Evolutionary conservation across 2,797 vertebrate genomes (phyloP).

Genomic region (Sebastes elongatus): DNA sequence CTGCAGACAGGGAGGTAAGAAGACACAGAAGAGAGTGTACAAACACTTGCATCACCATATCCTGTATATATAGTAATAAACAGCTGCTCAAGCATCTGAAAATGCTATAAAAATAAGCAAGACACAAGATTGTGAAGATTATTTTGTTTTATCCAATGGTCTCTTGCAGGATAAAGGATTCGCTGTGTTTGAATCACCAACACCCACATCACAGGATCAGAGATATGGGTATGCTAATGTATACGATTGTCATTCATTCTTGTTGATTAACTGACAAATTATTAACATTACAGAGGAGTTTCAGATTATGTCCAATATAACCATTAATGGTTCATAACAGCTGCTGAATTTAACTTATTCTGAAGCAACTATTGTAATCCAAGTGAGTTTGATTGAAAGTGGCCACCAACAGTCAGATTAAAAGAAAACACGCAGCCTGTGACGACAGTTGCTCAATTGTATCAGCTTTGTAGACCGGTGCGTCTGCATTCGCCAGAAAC

Average conservation of each 20-base stretch:
- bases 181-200: constrained; percentile 47
- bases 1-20: constrained; percentile 67
- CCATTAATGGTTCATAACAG: neutral
- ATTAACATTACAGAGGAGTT: neutral
- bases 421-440: neutral
- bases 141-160: constrained; percentile 7
- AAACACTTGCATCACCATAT: neutral
- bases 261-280: neutral
- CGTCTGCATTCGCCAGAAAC: constrained; percentile 14
- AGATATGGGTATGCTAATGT: constrained; percentile 71
- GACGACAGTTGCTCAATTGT: constrained; percentile 39
- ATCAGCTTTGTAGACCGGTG: constrained; percentile 32
- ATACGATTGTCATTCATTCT: neutral
- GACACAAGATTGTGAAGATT: neutral
- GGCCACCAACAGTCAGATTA: constrained; percentile 31
- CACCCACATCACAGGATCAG: constrained; percentile 65
- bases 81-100: neutral
- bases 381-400: neutral
- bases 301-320: neutral
- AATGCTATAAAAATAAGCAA: neutral
- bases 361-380: neutral
- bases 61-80: neutral
- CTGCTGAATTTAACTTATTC: neutral
- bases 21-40: neutral
- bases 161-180: constrained; percentile 75